Percentiles rank a stretch among this genome's conserved stretches.
Conservation (phyloP, 2,888 invertebrate species). For the Himalopsyche kuldschensis region DNA sequence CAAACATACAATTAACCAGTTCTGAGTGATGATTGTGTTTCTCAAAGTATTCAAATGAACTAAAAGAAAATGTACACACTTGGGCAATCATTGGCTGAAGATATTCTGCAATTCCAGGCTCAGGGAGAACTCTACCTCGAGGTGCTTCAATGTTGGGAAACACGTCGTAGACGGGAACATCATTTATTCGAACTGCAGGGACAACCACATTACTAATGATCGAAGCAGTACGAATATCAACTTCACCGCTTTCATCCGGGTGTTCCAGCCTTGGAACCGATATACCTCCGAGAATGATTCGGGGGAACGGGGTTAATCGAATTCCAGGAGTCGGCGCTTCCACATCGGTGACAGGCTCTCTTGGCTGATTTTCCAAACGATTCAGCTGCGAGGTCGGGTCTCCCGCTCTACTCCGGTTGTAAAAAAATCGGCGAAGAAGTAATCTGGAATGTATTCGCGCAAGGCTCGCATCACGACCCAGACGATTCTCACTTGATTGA, state of each 20-base stretch:
- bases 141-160: slow-evolving; percentile 41
- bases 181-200: slow-evolving; percentile 65
- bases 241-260: slow-evolving; percentile 51
- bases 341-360: neutral
- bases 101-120: neutral
- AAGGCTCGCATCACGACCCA: neutral
- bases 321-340: neutral
- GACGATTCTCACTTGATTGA: too few species aligned
- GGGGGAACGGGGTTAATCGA: neutral
- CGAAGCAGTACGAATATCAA: slow-evolving; percentile 42
- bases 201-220: slow-evolving; percentile 48
- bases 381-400: slow-evolving; percentile 10
- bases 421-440: slow-evolving; percentile 18
- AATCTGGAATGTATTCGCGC: slow-evolving; percentile 18
- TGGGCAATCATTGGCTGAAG: neutral
- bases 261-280: neutral
- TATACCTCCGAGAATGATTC: neutral
- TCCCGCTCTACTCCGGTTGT: slow-evolving; percentile 16
- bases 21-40: too few species aligned
- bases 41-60: neutral
- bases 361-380: slow-evolving; percentile 12
- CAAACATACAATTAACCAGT: neutral
- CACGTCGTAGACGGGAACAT: slow-evolving; percentile 55
- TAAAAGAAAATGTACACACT: neutral
- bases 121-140: slow-evolving; percentile 31